A percentile compares a stretch with the other conserved stretches of the same genome.
Evolutionary conservation across 2,113 vertebrate species (phyloP).

Genomic region (Anoura caudifer): DNA sequence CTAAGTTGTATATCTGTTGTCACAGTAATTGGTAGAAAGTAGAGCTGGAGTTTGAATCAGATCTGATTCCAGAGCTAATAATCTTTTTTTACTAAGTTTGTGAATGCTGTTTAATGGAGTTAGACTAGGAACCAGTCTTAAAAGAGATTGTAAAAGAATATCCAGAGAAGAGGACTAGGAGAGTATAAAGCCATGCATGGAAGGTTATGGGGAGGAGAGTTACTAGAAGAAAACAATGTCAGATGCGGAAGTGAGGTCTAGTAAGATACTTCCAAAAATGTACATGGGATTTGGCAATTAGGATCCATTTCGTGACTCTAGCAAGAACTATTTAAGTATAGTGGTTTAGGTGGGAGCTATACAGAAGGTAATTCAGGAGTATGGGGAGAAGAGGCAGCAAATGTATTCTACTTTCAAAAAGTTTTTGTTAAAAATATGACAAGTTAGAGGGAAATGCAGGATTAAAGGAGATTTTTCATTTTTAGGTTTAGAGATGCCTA

Average conservation of each 20-base stretch:
- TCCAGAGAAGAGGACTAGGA: neutral
- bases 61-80: neutral
- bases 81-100: neutral
- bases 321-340: neutral
- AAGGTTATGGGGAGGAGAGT: neutral
- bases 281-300: neutral
- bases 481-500: neutral
- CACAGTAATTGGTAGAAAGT: neutral
- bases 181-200: neutral
- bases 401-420: neutral
- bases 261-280: neutral
- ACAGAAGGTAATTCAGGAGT: neutral
- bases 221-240: neutral
- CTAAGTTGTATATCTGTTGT: neutral
- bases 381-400: neutral
- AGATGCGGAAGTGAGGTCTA: neutral
- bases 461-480: neutral
- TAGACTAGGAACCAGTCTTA: neutral
- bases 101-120: neutral
- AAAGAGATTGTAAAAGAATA: neutral
- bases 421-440: neutral
- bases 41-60: conserved; percentile 14
- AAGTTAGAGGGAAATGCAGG: neutral
- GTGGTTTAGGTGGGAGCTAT: neutral
- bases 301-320: neutral